Conservation (phyloP, 2,797 vertebrate genomes). For the Ctenopoma kingsleyae region DNA sequence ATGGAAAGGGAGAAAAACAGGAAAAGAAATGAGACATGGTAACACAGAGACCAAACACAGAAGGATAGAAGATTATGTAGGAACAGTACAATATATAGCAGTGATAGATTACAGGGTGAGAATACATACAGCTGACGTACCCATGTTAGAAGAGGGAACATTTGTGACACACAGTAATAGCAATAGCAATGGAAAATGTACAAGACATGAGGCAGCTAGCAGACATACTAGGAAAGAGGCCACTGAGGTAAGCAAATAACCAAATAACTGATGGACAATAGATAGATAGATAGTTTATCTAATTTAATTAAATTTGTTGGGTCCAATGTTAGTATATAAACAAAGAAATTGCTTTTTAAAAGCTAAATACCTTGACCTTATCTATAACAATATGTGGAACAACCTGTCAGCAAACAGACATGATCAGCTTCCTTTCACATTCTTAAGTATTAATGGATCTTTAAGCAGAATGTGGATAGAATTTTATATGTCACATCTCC, state of each 20-base stretch:
- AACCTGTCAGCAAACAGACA: not conserved
- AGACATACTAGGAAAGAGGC: constrained; percentile 1
- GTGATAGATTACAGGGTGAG: constrained; percentile 29
- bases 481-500: constrained; percentile 9
- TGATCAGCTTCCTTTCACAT: constrained; percentile 14
- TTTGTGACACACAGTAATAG: constrained; percentile 13
- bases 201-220: constrained; percentile 22
- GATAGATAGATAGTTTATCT: not conserved
- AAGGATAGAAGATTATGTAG: constrained; percentile 52
- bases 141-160: constrained; percentile 28
- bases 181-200: constrained; percentile 13
- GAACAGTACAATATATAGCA: constrained; percentile 45
- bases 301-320: not conserved
- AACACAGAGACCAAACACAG: constrained; percentile 58
- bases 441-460: constrained; percentile 19
- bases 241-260: constrained; percentile 15
- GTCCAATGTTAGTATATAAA: not conserved
- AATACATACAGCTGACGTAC: constrained; percentile 19
- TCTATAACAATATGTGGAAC: not conserved
- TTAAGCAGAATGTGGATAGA: constrained; percentile 17
- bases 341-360: constrained; percentile 1
- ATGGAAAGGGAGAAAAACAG: constrained; percentile 7
- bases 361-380: not conserved
- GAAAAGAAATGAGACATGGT: constrained; percentile 59
- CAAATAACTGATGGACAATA: constrained; percentile 8